Evolutionary conservation across 2,113 vertebrate genomes (phyloP), one percentile per base, ranked within the genome.

Genomic region (Morone chrysops): DNA sequence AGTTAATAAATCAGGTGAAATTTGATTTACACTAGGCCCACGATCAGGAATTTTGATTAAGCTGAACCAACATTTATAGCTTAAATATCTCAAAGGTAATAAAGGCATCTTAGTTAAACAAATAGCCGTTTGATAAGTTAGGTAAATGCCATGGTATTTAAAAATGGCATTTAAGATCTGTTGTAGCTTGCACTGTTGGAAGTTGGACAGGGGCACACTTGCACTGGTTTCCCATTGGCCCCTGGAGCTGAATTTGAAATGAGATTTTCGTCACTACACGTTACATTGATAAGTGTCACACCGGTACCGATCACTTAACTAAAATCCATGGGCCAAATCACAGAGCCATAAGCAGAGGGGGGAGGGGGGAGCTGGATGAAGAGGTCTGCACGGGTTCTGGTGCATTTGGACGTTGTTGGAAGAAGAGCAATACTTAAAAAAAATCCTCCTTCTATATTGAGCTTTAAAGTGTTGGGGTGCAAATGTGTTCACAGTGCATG

Each of bases 401-500:
- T 76, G 78, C 31, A 31, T 56, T 54, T 87, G 59, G 51, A 78
- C 68, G 77, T 38, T 59, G 78, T 17, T 72, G 82, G 84, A 82
- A 70, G 83, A 70, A 36, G 68, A 78, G 73, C 71, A 78, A n/a
- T 70, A 77, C 83, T 25, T 25, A 13, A 69, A 72, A 90, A 90
- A 92, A 94, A 93, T 86, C 94, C 92, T 83, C 87, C 89, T 92
- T 90, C 95, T 94, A 67, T 88, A 84, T 91, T 90, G 92, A 92
- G 93, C 90, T 83, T 91, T 84, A 59, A 93, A 92, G 96, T 92
- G 95, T 95, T 85, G 85, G 96, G 91, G 95, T 91, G 96, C 90
- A 94, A 94, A 94, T 90, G 93, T 94, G 91, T 93, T 95, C 82
- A 93, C 93, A 83, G 95, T 80, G 92, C 89, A 87, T 85, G 91